Conservation (phyloP, 2,888 invertebrate genomes). For the Cosmia trapezina region DNA sequence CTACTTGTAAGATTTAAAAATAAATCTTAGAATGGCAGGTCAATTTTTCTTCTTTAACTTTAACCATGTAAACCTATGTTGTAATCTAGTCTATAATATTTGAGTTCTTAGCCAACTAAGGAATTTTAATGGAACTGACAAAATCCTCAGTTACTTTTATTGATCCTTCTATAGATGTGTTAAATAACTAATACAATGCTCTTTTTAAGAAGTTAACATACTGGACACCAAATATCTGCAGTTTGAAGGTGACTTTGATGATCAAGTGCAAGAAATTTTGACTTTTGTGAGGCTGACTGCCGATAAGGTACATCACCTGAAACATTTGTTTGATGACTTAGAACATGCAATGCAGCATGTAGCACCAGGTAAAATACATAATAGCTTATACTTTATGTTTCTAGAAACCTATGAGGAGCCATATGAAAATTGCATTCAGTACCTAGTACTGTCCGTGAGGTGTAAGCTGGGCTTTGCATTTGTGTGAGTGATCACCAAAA, state of each 20-base stretch:
- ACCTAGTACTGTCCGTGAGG: too few relatives aligned
- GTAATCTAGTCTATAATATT: too few relatives aligned
- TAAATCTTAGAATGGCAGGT: not conserved
- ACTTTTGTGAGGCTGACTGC: conserved; percentile 76
- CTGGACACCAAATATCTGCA: conserved; percentile 65
- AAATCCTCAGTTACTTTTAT: not conserved
- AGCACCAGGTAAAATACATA: conserved; percentile 77
- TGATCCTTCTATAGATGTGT: too few relatives aligned
- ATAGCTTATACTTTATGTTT: not conserved
- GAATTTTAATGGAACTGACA: not conserved
- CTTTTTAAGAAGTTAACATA: conserved; percentile 57
- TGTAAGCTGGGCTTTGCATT: too few relatives aligned
- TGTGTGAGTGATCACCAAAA: too few relatives aligned
- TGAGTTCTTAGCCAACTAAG: not conserved
- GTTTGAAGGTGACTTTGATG: conserved; percentile 79
- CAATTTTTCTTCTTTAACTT: not conserved
- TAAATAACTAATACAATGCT: not conserved
- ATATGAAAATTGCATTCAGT: too few relatives aligned
- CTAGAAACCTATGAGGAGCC: not conserved
- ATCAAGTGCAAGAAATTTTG: conserved; percentile 79
- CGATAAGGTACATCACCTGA: conserved; percentile 74
- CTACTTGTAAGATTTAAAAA: not conserved
- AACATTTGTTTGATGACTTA: conserved; percentile 76
- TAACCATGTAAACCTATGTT: not conserved
- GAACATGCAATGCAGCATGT: conserved; percentile 71